Percentiles rank a stretch among this genome's conserved stretches.
Conservation (phyloP, 2,113 vertebrate genomes). For the Motacilla tschutschensis region DNA sequence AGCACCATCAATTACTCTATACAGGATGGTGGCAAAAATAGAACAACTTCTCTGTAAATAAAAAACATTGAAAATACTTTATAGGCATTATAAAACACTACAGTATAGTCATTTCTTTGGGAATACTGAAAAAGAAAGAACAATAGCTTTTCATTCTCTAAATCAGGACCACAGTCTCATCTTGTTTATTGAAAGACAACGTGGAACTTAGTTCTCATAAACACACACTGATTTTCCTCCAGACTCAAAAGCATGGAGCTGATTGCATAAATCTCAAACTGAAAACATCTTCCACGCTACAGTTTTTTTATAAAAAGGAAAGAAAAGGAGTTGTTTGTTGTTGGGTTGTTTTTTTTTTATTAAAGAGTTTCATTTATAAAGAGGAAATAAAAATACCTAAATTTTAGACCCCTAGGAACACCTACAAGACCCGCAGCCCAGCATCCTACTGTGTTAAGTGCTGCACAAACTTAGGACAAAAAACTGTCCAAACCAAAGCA, state of each 20-base stretch:
- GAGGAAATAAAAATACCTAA: background rate
- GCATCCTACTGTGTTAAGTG: accelerated
- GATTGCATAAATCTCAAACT: background rate
- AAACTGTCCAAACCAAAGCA: background rate
- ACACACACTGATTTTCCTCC: background rate
- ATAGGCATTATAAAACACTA: background rate
- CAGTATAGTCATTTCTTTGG: background rate
- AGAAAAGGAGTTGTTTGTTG: background rate
- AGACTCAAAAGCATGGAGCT: background rate
- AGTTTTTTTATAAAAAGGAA: background rate
- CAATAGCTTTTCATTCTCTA: background rate
- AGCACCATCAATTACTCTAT: background rate
- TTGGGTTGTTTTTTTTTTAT: background rate
- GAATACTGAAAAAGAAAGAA: background rate
- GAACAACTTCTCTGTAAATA: background rate
- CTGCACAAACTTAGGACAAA: background rate
- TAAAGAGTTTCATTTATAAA: background rate
- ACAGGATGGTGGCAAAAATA: background rate
- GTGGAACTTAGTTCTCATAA: background rate
- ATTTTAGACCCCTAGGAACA: background rate
- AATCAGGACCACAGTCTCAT: background rate
- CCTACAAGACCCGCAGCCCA: background rate
- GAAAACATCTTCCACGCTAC: background rate
- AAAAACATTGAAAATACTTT: background rate
- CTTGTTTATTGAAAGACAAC: background rate